Percentiles rank a stretch among this genome's conserved stretches.
Evolutionary conservation across 53 echinoderm and acorn worm genomes (phyloP).

Genomic region (Luidia sarsii): DNA sequence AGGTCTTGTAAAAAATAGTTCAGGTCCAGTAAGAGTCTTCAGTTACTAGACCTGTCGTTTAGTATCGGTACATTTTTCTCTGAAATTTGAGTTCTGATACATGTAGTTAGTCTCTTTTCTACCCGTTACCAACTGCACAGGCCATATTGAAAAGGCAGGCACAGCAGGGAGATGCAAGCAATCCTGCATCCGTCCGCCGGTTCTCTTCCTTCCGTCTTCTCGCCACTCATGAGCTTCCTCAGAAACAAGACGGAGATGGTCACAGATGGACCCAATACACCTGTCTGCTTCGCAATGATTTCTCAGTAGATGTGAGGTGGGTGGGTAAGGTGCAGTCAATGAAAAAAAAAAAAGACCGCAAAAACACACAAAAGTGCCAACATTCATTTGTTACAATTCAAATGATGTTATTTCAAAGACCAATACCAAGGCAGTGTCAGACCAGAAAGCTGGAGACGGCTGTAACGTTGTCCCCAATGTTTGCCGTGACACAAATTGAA

Average conservation of each 20-base stretch:
- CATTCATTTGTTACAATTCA: too few species aligned
- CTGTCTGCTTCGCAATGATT: constrained; percentile 48
- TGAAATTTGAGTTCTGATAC: background rate
- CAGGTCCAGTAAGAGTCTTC: too few species aligned
- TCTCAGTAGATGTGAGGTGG: constrained; percentile 69
- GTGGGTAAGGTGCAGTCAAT: background rate
- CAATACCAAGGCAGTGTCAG: too few species aligned
- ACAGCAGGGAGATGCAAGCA: background rate
- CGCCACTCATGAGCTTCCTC: constrained; percentile 32
- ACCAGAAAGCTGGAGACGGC: background rate
- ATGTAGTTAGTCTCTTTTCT: background rate
- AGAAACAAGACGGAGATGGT: constrained; percentile 4
- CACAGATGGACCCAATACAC: constrained; percentile 68
- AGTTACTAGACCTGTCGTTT: too few species aligned
- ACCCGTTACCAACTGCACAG: background rate
- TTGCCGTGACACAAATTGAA: too few species aligned
- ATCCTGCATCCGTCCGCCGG: constrained; percentile 66
- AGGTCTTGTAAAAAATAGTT: too few species aligned
- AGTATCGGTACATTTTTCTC: background rate
- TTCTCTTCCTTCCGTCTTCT: constrained; percentile 71
- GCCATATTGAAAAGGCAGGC: constrained; percentile 39
- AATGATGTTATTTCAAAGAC: too few species aligned
- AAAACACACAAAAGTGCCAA: too few species aligned
- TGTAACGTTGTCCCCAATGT: background rate
- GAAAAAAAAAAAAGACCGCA: too few species aligned